Conservation (phyloP, 2,888 invertebrate species). For the Epistrophe eligans region DNA sequence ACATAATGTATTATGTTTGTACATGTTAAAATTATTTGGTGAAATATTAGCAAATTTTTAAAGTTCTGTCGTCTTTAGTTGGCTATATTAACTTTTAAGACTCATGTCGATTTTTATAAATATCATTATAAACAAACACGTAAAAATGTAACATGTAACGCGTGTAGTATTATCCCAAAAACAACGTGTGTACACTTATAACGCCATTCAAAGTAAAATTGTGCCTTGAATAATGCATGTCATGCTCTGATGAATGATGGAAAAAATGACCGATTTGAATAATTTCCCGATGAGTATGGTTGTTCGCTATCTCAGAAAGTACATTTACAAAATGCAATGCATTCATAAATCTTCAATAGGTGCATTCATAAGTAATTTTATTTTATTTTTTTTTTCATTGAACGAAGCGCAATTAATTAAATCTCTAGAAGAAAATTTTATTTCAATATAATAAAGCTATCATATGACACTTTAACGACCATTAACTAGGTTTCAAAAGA, state of each 20-base stretch:
- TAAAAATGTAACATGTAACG: not conserved
- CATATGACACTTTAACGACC: conserved; percentile 6
- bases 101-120: not conserved
- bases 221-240: conserved; percentile 4
- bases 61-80: too few relatives aligned
- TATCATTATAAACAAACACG: not conserved
- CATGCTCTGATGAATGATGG: conserved; percentile 20
- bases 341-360: conserved; percentile 10
- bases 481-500: not conserved
- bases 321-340: conserved; percentile 2
- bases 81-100: not conserved
- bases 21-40: too few relatives aligned
- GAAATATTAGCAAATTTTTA: too few relatives aligned
- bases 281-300: conserved; percentile 3
- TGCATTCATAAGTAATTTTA: not conserved
- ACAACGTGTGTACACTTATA: not conserved
- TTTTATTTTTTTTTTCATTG: not conserved
- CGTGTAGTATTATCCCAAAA: not conserved
- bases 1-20: too few relatives aligned
- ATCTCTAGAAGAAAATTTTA: not conserved
- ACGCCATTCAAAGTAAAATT: not conserved
- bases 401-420: not conserved
- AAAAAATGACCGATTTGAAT: conserved; percentile 14
- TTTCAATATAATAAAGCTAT: conserved; percentile 26
- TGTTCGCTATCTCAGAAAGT: conserved; percentile 9